A percentile compares a stretch with the other conserved stretches of the same genome.
Conservation (phyloP, 2,888 invertebrate genomes). For the Gryllus longicercus region DNA sequence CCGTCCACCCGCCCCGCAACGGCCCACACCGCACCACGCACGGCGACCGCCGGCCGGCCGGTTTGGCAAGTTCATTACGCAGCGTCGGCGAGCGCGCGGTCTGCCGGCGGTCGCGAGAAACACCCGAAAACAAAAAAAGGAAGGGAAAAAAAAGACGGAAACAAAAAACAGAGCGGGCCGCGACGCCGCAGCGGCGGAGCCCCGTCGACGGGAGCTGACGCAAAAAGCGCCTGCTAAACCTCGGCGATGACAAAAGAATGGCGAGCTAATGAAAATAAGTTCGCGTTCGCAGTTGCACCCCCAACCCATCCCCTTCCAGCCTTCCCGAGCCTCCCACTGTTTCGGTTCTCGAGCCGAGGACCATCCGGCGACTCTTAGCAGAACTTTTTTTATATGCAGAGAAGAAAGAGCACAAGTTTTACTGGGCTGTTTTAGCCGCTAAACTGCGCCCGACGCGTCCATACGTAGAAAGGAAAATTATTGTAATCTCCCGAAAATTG, state of each 20-base stretch:
- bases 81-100: background rate
- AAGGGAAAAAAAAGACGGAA: background rate
- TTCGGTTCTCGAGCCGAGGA: background rate
- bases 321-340: background rate
- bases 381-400: no score
- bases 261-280: slow-evolving; percentile 17
- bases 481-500: background rate
- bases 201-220: no score
- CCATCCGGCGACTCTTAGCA: no score
- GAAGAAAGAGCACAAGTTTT: no score
- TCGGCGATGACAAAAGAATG: background rate
- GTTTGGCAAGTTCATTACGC: slow-evolving; percentile 8
- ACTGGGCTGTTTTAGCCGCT: no score
- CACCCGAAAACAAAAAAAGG: background rate
- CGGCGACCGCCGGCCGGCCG: background rate
- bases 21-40: background rate
- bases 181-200: no score
- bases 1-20: background rate
- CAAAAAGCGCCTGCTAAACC: background rate
- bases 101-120: background rate
- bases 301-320: background rate
- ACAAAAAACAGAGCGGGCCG: background rate
- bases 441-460: background rate
- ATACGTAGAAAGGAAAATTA: background rate
- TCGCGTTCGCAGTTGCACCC: background rate